Base-by-base conservation (phyloP, 2,888 invertebrate genomes). In the Caenorhabditis sp. region DNA sequence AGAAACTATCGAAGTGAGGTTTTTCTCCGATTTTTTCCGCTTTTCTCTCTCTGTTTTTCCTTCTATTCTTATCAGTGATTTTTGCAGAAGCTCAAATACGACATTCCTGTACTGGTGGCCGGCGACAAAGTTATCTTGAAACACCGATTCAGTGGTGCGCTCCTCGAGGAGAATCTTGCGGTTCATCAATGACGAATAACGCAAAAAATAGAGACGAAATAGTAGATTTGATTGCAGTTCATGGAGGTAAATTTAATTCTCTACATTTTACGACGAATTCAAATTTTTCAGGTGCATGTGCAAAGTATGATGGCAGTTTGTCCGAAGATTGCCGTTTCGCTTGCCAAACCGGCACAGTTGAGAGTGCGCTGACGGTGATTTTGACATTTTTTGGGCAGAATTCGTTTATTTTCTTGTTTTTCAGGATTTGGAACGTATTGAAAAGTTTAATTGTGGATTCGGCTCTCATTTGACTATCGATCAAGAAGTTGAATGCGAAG, bases 401-500 rank as follows among this genome's bases (percentile, higher is more conserved):
- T n/a, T n/a, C n/a, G n/a, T n/a, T n/a, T n/a, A n/a, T n/a, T n/a
- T n/a, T n/a, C n/a, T n/a, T n/a, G n/a, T n/a, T n/a, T n/a, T 79
- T 26, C 50, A 89, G 88, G 47, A 95, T 87, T 93, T 98, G 87
- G 98, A 98, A 94, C 95, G 97, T 92, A 95, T 96, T 87, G 94
- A 95, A 6, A 92, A 95, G 70, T 97, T 97, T 51, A 99, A 99
- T 94, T 97, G 98, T 86, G 94, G 98, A 3, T 95, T 94, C 92
- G 99, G 99, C 32, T 98, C 98, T 1, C 97, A 96, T 93, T 94
- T 99, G 80, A 97, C 96, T 61, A 94, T 95, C 92, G 94, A 95
- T 90, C 97, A 97, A 13, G 94, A 94, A 68, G 96, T 99, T 0
- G 98, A 99, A 93, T 97, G 96, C 93, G 99, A 99, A 93, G 98